These are phyloP conservation scores for Pentalonia nigronervosa DNA, from an alignment of 1,140 invertebrate genomes.

Conservation along the genomic window DNA sequence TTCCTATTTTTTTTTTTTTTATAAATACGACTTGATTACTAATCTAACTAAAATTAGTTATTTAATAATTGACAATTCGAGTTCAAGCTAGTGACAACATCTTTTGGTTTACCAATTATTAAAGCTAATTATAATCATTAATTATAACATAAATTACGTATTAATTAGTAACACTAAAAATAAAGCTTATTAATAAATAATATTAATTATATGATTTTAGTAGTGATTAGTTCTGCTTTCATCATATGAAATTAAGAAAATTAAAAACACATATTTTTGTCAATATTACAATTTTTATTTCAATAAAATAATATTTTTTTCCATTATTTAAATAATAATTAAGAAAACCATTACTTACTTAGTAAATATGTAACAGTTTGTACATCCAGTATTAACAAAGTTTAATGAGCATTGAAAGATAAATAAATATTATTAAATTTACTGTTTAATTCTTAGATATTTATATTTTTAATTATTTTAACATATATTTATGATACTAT, in stretches of 20 bases:
- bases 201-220: neutral
- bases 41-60: too few relatives aligned
- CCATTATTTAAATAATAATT: neutral
- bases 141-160: too few relatives aligned
- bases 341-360: neutral
- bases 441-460: neutral
- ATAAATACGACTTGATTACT: too few relatives aligned
- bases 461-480: slow-evolving; percentile 1
- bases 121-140: too few relatives aligned
- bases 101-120: too few relatives aligned
- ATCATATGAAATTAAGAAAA: neutral
- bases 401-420: neutral
- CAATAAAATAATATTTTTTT: neutral
- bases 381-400: neutral
- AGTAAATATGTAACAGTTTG: neutral
- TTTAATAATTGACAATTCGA: too few relatives aligned
- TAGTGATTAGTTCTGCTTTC: neutral
- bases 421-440: neutral
- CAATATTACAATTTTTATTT: neutral
- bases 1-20: too few relatives aligned
- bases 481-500: neutral
- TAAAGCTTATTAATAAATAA: too few relatives aligned
- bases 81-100: too few relatives aligned
- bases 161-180: too few relatives aligned
- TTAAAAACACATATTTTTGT: neutral